These are phyloP conservation scores for Musca vetustissima DNA, from an alignment of 1,140 invertebrate genomes.

Conservation along the genomic window DNA sequence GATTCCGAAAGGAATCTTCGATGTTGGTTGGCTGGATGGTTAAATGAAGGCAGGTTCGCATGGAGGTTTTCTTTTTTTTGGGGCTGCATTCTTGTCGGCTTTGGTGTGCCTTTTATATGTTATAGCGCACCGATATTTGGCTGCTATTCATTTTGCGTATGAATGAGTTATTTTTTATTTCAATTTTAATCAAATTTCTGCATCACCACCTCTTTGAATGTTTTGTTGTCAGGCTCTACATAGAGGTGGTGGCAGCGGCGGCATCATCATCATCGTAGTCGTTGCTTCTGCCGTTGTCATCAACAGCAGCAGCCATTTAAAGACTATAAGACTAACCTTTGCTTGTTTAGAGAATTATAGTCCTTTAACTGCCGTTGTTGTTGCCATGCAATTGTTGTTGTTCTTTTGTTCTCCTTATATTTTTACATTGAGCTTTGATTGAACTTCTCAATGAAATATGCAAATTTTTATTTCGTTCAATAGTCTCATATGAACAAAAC, in stretches of 20 bases:
- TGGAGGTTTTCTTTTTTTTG: neutral
- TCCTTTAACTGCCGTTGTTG: neutral
- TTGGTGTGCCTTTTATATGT: slow-evolving; percentile 4
- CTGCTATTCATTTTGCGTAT: slow-evolving; percentile 9
- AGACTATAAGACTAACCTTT: slow-evolving; percentile 21
- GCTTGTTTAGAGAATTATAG: slow-evolving; percentile 16
- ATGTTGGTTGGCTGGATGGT: too few relatives aligned
- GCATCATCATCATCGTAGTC: neutral
- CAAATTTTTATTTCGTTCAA: slow-evolving; percentile 44
- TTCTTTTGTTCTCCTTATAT: neutral
- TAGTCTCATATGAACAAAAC: too few relatives aligned
- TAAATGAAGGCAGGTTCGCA: neutral
- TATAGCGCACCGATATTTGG: neutral
- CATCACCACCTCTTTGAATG: neutral
- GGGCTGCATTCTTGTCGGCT: slow-evolving; percentile 3
- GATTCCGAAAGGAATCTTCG: too few relatives aligned
- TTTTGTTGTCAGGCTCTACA: neutral
- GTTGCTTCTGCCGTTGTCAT: neutral
- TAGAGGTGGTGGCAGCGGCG: neutral
- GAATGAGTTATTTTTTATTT: slow-evolving; percentile 26
- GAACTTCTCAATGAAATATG: slow-evolving; percentile 56
- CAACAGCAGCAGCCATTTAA: slow-evolving; percentile 13
- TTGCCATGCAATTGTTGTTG: neutral
- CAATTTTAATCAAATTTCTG: slow-evolving; percentile 19
- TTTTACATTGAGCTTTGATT: slow-evolving; percentile 42